phyloP scores from a whole-genome alignment of 2,888 invertebrate species.

The Campaea margaritaria region DNA sequence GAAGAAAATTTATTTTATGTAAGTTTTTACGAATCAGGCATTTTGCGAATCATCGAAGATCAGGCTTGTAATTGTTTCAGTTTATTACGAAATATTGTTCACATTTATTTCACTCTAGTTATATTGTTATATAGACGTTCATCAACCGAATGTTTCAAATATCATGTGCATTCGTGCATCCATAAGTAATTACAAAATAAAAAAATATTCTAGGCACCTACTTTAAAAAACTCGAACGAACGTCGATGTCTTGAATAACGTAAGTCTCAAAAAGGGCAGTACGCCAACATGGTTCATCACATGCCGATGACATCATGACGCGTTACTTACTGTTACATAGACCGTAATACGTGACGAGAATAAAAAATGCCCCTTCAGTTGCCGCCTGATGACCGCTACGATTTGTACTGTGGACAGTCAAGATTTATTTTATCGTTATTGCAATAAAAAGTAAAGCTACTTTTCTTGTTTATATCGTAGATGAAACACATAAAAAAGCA shows the following conservation, averaged over 20 bases:
- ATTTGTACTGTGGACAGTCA: slow-evolving; percentile 19
- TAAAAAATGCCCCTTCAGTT: slow-evolving; percentile 55
- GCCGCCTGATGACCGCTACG: slow-evolving; percentile 38
- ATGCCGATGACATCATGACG: slow-evolving; percentile 80
- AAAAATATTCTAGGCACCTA: background rate
- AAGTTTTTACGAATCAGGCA: background rate
- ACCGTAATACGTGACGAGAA: slow-evolving; percentile 69
- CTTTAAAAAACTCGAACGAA: slow-evolving; percentile 9
- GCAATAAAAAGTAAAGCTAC: slow-evolving; percentile 3
- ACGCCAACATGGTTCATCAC: slow-evolving; percentile 60
- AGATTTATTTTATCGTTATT: slow-evolving; percentile 16
- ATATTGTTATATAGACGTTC: background rate
- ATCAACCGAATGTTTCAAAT: no score
- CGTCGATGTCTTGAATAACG: slow-evolving; percentile 57
- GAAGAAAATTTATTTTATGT: slow-evolving; percentile 1
- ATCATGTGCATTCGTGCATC: background rate
- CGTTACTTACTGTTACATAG: slow-evolving; percentile 75
- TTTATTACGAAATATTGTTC: background rate
- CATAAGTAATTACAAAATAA: background rate
- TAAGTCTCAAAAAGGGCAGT: slow-evolving; percentile 59
- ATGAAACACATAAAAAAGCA: background rate
- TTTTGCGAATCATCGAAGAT: no score
- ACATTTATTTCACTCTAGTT: background rate
- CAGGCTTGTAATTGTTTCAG: background rate
- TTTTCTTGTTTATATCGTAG: background rate